A percentile compares a stretch with the other conserved stretches of the same genome.
These are phyloP conservation scores for Pogonomyrmex californicus DNA, from an alignment of 1,140 invertebrate genomes.

Conservation along the genomic window DNA sequence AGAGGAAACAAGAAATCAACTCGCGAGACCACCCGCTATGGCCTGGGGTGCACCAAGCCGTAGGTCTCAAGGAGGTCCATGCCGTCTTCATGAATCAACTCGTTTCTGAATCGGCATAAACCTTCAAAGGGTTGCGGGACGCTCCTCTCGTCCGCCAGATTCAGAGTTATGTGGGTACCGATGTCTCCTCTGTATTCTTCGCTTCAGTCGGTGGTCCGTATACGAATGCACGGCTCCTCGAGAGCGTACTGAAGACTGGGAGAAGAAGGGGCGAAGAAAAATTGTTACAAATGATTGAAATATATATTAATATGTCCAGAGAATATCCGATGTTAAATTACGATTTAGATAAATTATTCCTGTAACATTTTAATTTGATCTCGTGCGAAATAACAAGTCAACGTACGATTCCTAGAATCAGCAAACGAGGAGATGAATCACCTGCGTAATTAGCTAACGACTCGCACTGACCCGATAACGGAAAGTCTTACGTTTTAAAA, in stretches of 20 bases:
- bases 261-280: conserved; percentile 3
- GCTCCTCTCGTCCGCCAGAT: conserved; percentile 67
- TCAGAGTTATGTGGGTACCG: conserved; percentile 79
- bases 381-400: not conserved
- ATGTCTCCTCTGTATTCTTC: conserved; percentile 70
- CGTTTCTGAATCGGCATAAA: conserved; percentile 86
- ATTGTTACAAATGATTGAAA: conserved; percentile 39
- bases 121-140: conserved; percentile 79
- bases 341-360: not conserved
- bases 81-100: conserved; percentile 87
- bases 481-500: conserved; percentile 50
- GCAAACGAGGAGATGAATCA: not conserved
- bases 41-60: conserved; percentile 82
- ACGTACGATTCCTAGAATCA: not conserved
- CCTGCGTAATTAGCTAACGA: not conserved
- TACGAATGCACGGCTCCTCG: not conserved
- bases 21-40: conserved; percentile 86
- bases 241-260: conserved; percentile 13
- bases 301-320: not conserved
- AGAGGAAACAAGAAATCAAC: conserved; percentile 87
- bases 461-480: not conserved
- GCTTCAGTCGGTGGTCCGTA: conserved; percentile 22
- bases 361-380: not conserved
- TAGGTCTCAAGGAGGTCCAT: conserved; percentile 86
- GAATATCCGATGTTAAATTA: not conserved